These are phyloP conservation scores for Epinephelus lanceolatus DNA, from an alignment of 2,113 vertebrate genomes.

Conservation along the genomic window DNA sequence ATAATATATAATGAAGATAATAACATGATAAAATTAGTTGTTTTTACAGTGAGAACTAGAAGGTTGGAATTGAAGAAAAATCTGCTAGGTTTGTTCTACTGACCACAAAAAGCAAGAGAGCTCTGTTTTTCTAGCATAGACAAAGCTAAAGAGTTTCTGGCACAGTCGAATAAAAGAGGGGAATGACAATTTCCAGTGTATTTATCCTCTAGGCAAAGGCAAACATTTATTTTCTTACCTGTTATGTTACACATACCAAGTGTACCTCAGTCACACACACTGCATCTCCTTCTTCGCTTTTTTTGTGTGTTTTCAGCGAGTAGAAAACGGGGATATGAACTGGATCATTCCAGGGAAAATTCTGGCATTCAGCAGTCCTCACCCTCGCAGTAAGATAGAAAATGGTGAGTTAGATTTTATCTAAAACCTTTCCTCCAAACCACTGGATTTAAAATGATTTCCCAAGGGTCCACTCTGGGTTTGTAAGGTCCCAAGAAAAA, in stretches of 20 bases:
- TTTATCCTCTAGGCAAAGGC: too few species aligned
- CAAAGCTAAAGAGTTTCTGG: neutral
- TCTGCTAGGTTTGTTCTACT: neutral
- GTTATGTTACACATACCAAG: too few species aligned
- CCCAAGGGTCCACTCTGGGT: neutral
- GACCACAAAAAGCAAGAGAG: neutral
- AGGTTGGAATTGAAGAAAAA: neutral
- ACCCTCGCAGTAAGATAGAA: constrained; percentile 92
- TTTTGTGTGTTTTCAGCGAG: constrained; percentile 79
- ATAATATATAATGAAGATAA: too few species aligned
- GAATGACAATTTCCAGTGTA: neutral
- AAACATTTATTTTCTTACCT: too few species aligned
- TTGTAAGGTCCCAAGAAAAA: neutral
- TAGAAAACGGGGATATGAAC: constrained; percentile 95
- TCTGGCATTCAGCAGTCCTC: constrained; percentile 93
- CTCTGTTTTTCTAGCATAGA: too few species aligned
- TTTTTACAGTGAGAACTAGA: too few species aligned
- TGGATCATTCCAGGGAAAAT: constrained; percentile 92
- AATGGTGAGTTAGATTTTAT: constrained; percentile 84
- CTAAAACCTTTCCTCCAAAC: neutral
- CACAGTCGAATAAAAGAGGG: neutral
- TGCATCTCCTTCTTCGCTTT: neutral
- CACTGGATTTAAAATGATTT: neutral
- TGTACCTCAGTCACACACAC: neutral
- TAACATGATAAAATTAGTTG: too few species aligned